These are phyloP conservation scores for Tenthredo livida DNA, from an alignment of 2,888 invertebrate species.

Conservation along the genomic window DNA sequence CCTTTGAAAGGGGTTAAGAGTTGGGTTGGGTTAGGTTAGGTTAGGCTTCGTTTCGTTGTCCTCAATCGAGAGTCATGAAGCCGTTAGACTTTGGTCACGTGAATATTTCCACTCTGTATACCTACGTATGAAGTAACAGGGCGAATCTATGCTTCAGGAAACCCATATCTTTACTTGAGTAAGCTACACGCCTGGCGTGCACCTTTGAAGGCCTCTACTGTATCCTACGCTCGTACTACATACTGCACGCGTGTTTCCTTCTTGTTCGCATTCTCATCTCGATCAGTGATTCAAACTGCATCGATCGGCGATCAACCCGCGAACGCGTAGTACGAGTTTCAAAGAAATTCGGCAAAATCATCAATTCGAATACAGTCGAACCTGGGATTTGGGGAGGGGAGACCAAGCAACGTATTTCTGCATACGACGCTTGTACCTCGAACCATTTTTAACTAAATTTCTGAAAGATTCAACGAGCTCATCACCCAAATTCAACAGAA, in stretches of 20 bases:
- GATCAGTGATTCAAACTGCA: too few species aligned
- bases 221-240: neutral
- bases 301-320: too few species aligned
- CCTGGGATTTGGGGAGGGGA: too few species aligned
- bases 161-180: constrained; percentile 65
- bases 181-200: constrained; percentile 52
- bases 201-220: neutral
- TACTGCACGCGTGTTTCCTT: neutral
- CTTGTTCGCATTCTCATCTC: neutral
- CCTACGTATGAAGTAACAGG: neutral
- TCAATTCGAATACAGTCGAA: too few species aligned
- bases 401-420: too few species aligned
- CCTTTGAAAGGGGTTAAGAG: constrained; percentile 17
- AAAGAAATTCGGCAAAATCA: too few species aligned
- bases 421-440: too few species aligned
- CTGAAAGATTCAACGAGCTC: too few species aligned
- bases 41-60: neutral
- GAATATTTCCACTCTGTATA: neutral
- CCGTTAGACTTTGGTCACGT: constrained; percentile 4
- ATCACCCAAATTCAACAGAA: too few species aligned
- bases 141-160: constrained; percentile 66
- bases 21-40: constrained; percentile 9
- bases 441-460: too few species aligned
- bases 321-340: too few species aligned
- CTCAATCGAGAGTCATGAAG: neutral